phyloP scores from a whole-genome alignment of 2,888 invertebrate genomes.

The Cephus pulcher region DNA sequence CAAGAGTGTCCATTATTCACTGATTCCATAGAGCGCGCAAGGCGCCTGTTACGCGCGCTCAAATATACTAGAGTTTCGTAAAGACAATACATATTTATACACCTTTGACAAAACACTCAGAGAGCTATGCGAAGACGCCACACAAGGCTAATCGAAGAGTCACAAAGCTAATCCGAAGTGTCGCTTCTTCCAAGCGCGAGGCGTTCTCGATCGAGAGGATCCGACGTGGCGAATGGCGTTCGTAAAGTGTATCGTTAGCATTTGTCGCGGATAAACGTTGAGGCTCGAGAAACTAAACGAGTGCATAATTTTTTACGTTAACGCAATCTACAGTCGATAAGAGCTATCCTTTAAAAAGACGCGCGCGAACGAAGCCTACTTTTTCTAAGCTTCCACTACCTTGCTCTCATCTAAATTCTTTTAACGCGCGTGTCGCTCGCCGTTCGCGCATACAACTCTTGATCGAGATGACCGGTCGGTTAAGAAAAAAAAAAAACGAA shows the following conservation, averaged over 20 bases:
- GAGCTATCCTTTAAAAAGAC: too few species aligned
- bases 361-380: background rate
- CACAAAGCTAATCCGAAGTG: background rate
- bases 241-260: background rate
- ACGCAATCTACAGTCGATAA: too few species aligned
- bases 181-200: constrained; percentile 3
- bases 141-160: background rate
- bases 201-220: background rate
- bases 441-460: background rate
- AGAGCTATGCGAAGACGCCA: background rate
- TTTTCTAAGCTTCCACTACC: background rate
- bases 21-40: constrained; percentile 37
- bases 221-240: background rate
- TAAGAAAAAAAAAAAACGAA: constrained; percentile 13
- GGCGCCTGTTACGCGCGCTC: constrained; percentile 36
- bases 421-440: background rate
- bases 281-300: background rate
- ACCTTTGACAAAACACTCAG: constrained; percentile 29
- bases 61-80: constrained; percentile 34
- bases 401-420: too few species aligned
- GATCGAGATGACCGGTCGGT: background rate
- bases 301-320: background rate
- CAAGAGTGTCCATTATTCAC: constrained; percentile 13
- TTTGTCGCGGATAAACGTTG: background rate
- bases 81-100: constrained; percentile 46